A percentile compares a stretch with the other conserved stretches of the same genome.
These are phyloP conservation scores for Linurgus olivaceus DNA, from an alignment of 2,797 vertebrate genomes.

Conservation along the genomic window DNA sequence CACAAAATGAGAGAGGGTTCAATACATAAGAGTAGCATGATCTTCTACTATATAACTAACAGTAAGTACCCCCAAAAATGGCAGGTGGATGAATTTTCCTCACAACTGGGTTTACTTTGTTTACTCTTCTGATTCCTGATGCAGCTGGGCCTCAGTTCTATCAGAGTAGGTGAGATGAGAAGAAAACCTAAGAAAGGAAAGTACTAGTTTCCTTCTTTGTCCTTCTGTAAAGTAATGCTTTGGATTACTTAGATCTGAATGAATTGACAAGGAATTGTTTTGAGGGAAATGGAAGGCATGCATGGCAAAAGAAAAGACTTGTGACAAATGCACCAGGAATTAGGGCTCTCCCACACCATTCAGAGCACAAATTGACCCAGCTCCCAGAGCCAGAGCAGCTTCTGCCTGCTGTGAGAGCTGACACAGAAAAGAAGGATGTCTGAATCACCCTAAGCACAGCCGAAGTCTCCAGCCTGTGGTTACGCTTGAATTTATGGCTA, in stretches of 20 bases:
- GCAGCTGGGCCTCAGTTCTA: background rate
- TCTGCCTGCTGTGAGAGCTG: background rate
- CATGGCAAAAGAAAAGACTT: accelerated
- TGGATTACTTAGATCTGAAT: background rate
- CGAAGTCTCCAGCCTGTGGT: background rate
- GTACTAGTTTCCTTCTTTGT: background rate
- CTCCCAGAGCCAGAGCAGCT: accelerated
- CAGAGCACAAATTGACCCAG: background rate
- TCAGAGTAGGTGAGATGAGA: background rate
- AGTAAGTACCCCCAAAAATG: background rate
- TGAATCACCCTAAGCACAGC: background rate
- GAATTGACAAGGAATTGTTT: background rate
- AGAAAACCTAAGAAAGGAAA: background rate
- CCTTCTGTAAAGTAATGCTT: background rate
- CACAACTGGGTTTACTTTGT: background rate
- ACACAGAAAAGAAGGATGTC: background rate
- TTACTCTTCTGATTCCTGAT: background rate
- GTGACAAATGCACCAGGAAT: background rate
- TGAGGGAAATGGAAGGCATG: background rate
- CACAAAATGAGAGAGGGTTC: background rate
- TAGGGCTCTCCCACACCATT: background rate
- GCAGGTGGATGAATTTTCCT: background rate
- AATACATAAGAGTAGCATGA: background rate
- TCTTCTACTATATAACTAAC: background rate
- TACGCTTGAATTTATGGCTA: background rate